A percentile compares a stretch with the other conserved stretches of the same genome.
Conservation (phyloP, 2,797 vertebrate genomes). For the Avahi laniger region DNA sequence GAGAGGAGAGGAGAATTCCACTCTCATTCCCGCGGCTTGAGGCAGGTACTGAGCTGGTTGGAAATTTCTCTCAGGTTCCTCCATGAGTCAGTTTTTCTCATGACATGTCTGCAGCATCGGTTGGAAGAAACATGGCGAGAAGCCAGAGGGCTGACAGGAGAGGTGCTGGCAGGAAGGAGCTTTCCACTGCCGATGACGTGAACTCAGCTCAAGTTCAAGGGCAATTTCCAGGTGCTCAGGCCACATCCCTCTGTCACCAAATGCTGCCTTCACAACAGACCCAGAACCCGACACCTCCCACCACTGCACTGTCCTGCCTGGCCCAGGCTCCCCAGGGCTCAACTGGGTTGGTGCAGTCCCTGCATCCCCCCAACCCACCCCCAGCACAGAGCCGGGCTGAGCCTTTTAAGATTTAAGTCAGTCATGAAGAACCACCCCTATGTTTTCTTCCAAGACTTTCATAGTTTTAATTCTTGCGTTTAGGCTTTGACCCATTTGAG, state of each 20-base stretch:
- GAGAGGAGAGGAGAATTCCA: accelerated
- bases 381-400: not conserved
- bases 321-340: too few relatives aligned
- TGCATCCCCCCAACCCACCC: too few relatives aligned
- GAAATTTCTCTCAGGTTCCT: not conserved
- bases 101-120: not conserved
- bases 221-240: not conserved
- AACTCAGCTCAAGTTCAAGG: not conserved
- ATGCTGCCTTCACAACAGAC: too few relatives aligned
- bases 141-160: accelerated
- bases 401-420: not conserved
- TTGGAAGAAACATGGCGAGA: accelerated
- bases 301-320: not conserved
- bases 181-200: not conserved
- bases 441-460: not conserved
- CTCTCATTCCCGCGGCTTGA: accelerated
- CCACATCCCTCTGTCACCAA: too few relatives aligned
- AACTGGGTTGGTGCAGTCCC: too few relatives aligned
- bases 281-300: not conserved
- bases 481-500: not conserved
- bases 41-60: accelerated
- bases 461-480: not conserved
- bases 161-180: not conserved
- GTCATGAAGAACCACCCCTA: not conserved
- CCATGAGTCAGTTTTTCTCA: too few relatives aligned